A percentile compares a stretch with the other conserved stretches of the same genome.
phyloP scores from a whole-genome alignment of 2,888 invertebrate species.

The Neocrepidodera transversa region DNA sequence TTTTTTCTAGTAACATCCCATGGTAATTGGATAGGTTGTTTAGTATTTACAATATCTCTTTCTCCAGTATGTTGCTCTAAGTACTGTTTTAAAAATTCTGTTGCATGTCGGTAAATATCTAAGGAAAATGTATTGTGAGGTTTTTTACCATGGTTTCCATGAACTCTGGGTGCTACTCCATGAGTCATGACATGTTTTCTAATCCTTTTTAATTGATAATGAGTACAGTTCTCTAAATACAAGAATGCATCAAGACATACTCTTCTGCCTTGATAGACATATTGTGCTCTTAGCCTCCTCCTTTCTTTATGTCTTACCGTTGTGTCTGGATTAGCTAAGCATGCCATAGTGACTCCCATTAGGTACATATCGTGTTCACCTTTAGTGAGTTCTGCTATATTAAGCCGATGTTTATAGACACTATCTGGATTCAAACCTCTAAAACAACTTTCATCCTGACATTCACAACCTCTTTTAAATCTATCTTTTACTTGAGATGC shows the following conservation, averaged over 20 bases:
- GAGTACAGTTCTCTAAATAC: conserved; percentile 80
- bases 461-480: conserved; percentile 77
- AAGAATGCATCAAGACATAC: conserved; percentile 81
- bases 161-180: conserved; percentile 78
- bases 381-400: conserved; percentile 81
- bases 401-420: conserved; percentile 77
- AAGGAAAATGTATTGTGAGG: conserved; percentile 82
- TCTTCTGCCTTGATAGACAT: conserved; percentile 78
- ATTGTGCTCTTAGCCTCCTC: conserved; percentile 75
- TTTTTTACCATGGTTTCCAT: conserved; percentile 81
- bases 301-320: conserved; percentile 76
- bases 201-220: conserved; percentile 79
- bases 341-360: conserved; percentile 86
- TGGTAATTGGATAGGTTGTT: conserved; percentile 64
- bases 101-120: conserved; percentile 80
- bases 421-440: conserved; percentile 76
- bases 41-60: conserved; percentile 63
- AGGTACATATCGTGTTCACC: conserved; percentile 85
- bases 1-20: conserved; percentile 72
- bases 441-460: conserved; percentile 78
- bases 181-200: conserved; percentile 81
- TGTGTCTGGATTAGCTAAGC: conserved; percentile 76
- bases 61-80: conserved; percentile 70
- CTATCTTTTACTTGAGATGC: conserved; percentile 73
- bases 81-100: conserved; percentile 77